Base-by-base conservation (phyloP, 2,113 vertebrate genomes). In the Protobothrops mucrosquamatus region DNA sequence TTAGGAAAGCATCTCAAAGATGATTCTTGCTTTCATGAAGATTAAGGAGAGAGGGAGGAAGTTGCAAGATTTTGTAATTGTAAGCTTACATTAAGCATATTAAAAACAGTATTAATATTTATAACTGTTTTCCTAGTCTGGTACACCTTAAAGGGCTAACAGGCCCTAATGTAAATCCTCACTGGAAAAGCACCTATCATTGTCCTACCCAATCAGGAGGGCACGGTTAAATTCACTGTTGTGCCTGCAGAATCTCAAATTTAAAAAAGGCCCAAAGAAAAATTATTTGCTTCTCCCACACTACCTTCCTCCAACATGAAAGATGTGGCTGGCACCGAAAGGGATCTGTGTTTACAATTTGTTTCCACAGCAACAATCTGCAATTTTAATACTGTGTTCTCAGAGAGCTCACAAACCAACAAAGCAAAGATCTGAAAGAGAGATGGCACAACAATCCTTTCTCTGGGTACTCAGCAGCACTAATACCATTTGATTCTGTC, bases 361-460 rank as follows among this genome's bases (percentile, higher is more conserved):
- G 8, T 89, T 92, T 54, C 26, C 81, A 64, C 85, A 92, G 54
- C 43, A 94, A 64, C 88, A 74, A 59, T 85, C 39, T 59, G 90
- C 94, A 15, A 55, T 94, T 96, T 96, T 94, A 92, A 95, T 92
- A 89, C 0, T 1, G 0, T 0, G 24, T 56, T 93, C 94, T 94
- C 91, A 43, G 81, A 87, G 12, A 48, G 91, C 51, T 94, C 39
- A 43, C 39, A 89, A 88, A 89, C 87, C 9, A 94, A 81, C 20
- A 91, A 94, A 39, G 87, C 43, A 51, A 93, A 88, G 90, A 43
- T 52, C 93, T 87, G 29, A 89, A 56, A 95, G 39, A 22, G 91
- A 94, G 89, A 89, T 86, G 0, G 3, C 92, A 64, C 91, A 61
- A 51, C 52, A 90, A 93, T 91, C 93, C 94, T 39, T 48, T 81